Base-by-base conservation (phyloP, 2,113 vertebrate genomes). In the Felis catus region DNA sequence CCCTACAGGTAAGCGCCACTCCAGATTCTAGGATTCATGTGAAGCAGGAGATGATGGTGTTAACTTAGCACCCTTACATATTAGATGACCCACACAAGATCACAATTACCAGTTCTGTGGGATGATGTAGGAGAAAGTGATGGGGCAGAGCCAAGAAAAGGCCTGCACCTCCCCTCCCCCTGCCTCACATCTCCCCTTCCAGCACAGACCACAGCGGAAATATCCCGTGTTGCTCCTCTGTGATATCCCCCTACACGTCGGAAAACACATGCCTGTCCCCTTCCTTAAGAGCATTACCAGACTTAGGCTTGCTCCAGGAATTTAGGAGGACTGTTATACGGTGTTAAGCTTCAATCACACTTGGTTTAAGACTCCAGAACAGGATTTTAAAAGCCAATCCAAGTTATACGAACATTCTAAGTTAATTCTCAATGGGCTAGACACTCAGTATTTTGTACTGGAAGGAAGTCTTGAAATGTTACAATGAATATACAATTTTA, bases 161-260 rank as follows among this genome's bases (percentile, higher is more conserved):
- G 23, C 79, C 61, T 19, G 58, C 9, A 9, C 2, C 45, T 15
- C 31, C 33, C 4, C 13, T 1, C 19, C 13, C 10, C 31, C 61
- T 41, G 45, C 25, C 95, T 8, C 33, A 7, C 4, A 70, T 23
- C 76, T 23, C 51, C 7, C 25, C 31, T 21, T 33, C 41, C 0
- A 7, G 58, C 65, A 80, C 0, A 16, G 23, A 13, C 8, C 45
- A 80, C 55, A 16, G n/a, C 0, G 19, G 45, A 65, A n/a, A 39
- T 11, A 29, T 0, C 41, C 51, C 2, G 4, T 11, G 1, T 5
- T 3, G 5, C 10, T 73, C 31, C 58, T 51, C 15, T 0, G 3
- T 6, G 9, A 23, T 3, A 12, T 7, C 19, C 4, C 33, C 16
- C 45, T 4, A 2, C 7, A 16, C 4, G 10, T 55, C 13, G n/a